Percentiles rank a stretch among this genome's conserved stretches.
phyloP scores from a whole-genome alignment of 2,797 vertebrate genomes.

The Gouania willdenowi region DNA sequence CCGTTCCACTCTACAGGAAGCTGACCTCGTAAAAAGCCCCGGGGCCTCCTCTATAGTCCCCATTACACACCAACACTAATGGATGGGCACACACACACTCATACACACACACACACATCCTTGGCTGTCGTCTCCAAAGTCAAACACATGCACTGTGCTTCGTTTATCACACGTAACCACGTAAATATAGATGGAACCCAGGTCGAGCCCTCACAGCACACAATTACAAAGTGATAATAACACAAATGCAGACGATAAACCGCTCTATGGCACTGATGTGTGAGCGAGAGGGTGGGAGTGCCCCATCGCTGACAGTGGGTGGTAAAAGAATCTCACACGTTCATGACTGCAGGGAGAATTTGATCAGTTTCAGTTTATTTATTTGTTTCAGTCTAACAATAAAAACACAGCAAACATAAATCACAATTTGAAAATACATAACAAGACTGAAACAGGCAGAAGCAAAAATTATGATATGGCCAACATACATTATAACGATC shows the following conservation, averaged over 20 bases:
- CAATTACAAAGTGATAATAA: slow-evolving; percentile 23
- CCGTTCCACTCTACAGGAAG: slow-evolving; percentile 44
- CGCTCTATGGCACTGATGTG: slow-evolving; percentile 6
- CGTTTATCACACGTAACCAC: slow-evolving; percentile 8
- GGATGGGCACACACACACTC: slow-evolving; percentile 15
- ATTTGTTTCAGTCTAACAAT: too few species aligned
- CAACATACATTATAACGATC: too few species aligned
- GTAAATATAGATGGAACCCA: slow-evolving; percentile 8
- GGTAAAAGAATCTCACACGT: slow-evolving; percentile 53
- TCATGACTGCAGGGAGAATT: slow-evolving; percentile 51
- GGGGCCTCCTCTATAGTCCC: slow-evolving; percentile 26
- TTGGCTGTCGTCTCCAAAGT: neutral
- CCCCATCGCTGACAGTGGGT: slow-evolving; percentile 33
- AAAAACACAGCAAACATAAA: too few species aligned
- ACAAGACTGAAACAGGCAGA: too few species aligned
- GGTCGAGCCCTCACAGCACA: slow-evolving; percentile 12
- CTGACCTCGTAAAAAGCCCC: slow-evolving; percentile 54
- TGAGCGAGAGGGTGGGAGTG: slow-evolving; percentile 17
- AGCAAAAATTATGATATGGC: too few species aligned
- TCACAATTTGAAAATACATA: too few species aligned
- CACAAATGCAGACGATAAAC: slow-evolving; percentile 10
- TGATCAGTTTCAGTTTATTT: too few species aligned
- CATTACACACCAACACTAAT: slow-evolving; percentile 3
- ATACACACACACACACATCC: slow-evolving; percentile 11
- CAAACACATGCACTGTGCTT: slow-evolving; percentile 9